Base-by-base conservation (phyloP, 1,140 invertebrate species). In the Philotrypesis tridentata region DNA sequence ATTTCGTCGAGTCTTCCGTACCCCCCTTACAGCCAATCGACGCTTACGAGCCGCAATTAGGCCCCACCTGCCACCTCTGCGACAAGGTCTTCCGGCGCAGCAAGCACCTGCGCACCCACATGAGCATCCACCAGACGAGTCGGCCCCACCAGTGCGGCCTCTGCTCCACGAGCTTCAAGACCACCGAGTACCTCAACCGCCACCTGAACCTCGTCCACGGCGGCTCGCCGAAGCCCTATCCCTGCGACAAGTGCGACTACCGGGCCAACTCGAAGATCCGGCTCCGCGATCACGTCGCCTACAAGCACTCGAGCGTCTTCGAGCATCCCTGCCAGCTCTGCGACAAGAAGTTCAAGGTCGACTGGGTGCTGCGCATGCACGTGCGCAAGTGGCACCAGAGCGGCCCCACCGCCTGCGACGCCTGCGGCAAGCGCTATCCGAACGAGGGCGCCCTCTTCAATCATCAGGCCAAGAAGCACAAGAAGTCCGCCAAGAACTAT, bases 371-470 rank as follows among this genome's bases (percentile, higher is more conserved):
- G 37, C 91, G 89, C 12, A 90, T 89, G 2, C 93, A 94, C 85
- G 86, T 92, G 82, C 48, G 48, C 1, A 92, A 91, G 40, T 90
- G 92, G 33, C 89, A 91, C 86, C 90, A 91, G 80, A 87, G 88
- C 6, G 90, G 91, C 78, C 89, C 89, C 37, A 29, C 88, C 85
- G 87, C 91, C 68, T 92, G 87, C 85, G 91, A 93, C 60, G 91
- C 95, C 23, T 95, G 95, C 85, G 92, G 93, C n/a, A 93, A 94
- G 60, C 91, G 92, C 1, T 95, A 95, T 87, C 85, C 88, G 0
- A 90, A 85, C 84, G 89, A 87, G n/a, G 48, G 48, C 7, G 48
- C 48, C 21, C 48, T 55, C 14, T 55, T 55, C 48, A 55, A 55
- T 55, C 48, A 55, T 17, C 48, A 55, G 6, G 48, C n/a, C 0